Evolutionary conservation across 2,888 invertebrate species (phyloP).

Genomic region (Argynnis bischoffii): DNA sequence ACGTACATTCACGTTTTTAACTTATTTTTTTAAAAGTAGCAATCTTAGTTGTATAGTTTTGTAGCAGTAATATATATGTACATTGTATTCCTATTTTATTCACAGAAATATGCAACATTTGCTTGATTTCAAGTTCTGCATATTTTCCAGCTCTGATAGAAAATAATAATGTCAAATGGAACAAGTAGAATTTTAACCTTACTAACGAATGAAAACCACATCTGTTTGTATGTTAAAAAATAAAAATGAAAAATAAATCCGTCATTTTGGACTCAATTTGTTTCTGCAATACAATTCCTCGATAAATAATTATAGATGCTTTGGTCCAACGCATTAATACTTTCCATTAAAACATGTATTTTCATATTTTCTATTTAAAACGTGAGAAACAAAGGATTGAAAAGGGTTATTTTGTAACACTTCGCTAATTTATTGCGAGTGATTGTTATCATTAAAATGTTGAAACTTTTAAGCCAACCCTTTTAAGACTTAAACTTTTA

Average conservation of each 20-base stretch:
- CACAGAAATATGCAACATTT: no score
- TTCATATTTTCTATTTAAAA: constrained; percentile 19
- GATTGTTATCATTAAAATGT: constrained; percentile 1
- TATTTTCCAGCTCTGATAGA: no score
- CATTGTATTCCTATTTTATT: no score
- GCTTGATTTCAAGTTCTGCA: no score
- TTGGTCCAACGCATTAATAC: constrained; percentile 10
- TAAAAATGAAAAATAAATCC: constrained; percentile 14
- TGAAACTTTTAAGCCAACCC: neutral
- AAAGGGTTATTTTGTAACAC: constrained; percentile 8
- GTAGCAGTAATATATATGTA: no score
- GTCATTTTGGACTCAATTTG: constrained; percentile 17
- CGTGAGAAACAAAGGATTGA: constrained; percentile 6
- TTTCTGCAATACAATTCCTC: constrained; percentile 4
- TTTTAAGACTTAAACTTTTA: neutral
- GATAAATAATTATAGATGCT: constrained; percentile 9
- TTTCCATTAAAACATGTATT: constrained; percentile 18
- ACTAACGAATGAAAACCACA: neutral
- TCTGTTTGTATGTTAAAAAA: neutral
- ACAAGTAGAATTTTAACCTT: no score
- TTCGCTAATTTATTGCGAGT: constrained; percentile 5
- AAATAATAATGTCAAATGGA: no score
- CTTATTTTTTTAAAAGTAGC: no score
- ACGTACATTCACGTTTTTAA: no score
- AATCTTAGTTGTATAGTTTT: no score